phyloP scores from a whole-genome alignment of 2,888 invertebrate species.

The Hedya salicella region DNA sequence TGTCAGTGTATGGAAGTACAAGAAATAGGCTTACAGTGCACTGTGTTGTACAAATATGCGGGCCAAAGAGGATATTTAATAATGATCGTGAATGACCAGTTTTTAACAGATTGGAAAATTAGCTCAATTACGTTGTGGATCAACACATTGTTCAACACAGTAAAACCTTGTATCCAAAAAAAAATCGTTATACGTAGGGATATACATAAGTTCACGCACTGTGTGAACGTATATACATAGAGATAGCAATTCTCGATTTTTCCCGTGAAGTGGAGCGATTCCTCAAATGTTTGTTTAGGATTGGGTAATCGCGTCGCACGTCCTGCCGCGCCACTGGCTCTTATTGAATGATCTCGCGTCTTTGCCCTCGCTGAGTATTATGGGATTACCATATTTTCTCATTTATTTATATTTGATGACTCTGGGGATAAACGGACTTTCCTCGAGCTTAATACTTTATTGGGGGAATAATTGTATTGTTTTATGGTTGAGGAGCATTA shows the following conservation, averaged over 20 bases:
- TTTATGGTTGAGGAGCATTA: background rate
- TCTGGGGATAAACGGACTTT: slow-evolving; percentile 31
- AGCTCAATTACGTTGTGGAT: too few species aligned
- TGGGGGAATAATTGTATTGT: background rate
- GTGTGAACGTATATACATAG: slow-evolving; percentile 21
- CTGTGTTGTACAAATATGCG: too few species aligned
- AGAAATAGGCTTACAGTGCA: too few species aligned
- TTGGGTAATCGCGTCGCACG: slow-evolving; percentile 54
- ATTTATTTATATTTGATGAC: slow-evolving; percentile 42
- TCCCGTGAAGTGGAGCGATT: slow-evolving; percentile 56
- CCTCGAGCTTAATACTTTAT: slow-evolving; percentile 14
- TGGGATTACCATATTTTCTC: slow-evolving; percentile 42
- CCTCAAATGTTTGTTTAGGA: slow-evolving; percentile 74
- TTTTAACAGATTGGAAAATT: too few species aligned
- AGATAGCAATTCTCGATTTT: slow-evolving; percentile 56
- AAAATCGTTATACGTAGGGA: too few species aligned
- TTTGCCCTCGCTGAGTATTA: slow-evolving; percentile 44
- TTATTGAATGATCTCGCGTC: slow-evolving; percentile 61
- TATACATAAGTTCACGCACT: too few species aligned
- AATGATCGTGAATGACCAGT: too few species aligned
- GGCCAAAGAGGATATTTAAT: too few species aligned
- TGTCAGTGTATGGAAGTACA: background rate
- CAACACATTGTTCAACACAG: too few species aligned
- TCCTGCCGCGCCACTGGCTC: slow-evolving; percentile 52
- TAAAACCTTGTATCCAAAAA: too few species aligned